Evolutionary conservation across 2,797 vertebrate genomes (phyloP).

Genomic region (Antennarius maculatus): DNA sequence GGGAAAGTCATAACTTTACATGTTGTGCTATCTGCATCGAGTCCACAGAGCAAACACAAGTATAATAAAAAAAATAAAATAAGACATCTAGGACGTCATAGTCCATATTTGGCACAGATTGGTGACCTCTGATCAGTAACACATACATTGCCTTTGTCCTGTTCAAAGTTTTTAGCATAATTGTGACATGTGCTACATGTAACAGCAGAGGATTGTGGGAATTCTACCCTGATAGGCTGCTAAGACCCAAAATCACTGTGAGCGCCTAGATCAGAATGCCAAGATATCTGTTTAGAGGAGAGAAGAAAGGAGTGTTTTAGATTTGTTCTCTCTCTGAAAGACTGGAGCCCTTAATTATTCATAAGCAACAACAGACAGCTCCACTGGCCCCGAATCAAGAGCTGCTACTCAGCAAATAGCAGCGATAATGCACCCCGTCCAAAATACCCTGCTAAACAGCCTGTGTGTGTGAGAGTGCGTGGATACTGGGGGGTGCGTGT

Average conservation of each 20-base stretch:
- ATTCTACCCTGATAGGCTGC: slow-evolving; percentile 46
- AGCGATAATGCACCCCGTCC: slow-evolving; percentile 73
- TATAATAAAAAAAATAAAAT: too few relatives aligned
- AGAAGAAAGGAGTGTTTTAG: slow-evolving; percentile 69
- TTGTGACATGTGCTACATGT: slow-evolving; percentile 49
- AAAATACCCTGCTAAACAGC: slow-evolving; percentile 68
- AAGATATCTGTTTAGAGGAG: slow-evolving; percentile 56
- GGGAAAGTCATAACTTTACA: too few relatives aligned
- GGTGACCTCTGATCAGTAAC: neutral
- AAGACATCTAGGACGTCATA: too few relatives aligned
- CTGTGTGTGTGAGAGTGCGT: slow-evolving; percentile 33
- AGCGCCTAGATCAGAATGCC: slow-evolving; percentile 54
- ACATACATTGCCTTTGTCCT: slow-evolving; percentile 31
- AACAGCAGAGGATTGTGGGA: slow-evolving; percentile 53
- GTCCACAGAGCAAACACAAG: too few relatives aligned
- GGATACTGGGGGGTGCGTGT: neutral
- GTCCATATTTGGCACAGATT: too few relatives aligned
- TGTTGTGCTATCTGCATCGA: too few relatives aligned
- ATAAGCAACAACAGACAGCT: slow-evolving; percentile 76
- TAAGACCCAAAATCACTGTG: slow-evolving; percentile 41
- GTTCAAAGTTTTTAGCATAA: slow-evolving; percentile 40
- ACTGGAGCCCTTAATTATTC: slow-evolving; percentile 78
- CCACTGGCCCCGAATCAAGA: slow-evolving; percentile 73
- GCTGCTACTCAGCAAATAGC: slow-evolving; percentile 78
- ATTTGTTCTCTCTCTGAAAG: slow-evolving; percentile 72